Percentiles rank a stretch among this genome's conserved stretches.
Evolutionary conservation across 2,113 vertebrate genomes (phyloP).

Genomic region (Lethenteron reissneri): DNA sequence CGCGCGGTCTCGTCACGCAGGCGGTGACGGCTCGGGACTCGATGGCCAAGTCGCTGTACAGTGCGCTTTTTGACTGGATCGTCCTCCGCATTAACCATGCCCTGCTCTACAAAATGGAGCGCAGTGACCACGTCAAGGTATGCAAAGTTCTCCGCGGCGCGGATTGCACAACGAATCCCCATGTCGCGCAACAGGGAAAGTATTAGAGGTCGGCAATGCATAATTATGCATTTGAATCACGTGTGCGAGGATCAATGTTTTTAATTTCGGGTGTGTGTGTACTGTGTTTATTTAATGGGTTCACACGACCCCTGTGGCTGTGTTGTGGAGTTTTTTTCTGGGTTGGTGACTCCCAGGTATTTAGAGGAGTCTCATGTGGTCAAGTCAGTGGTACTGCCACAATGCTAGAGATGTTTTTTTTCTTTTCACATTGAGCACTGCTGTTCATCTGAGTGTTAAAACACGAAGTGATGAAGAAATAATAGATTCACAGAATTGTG

Average conservation of each 20-base stretch:
- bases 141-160: constrained; percentile 1
- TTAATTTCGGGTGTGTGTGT: background rate
- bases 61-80: constrained; percentile 93
- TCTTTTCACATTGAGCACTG: no score
- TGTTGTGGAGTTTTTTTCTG: no score
- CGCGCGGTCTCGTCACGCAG: constrained; percentile 19
- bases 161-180: background rate
- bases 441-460: no score
- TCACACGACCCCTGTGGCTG: no score
- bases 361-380: no score
- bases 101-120: constrained; percentile 63
- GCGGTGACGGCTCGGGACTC: constrained; percentile 80
- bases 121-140: constrained; percentile 68
- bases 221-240: background rate
- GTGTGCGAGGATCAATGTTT: background rate
- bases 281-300: no score
- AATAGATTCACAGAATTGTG: no score
- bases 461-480: no score
- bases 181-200: background rate
- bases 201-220: background rate
- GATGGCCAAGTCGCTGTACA: constrained; percentile 90
- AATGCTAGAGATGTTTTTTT: no score
- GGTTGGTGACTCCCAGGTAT: no score
- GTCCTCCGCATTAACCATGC: constrained; percentile 98
- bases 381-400: no score